These are phyloP conservation scores for Tragelaphus strepsiceros DNA, from an alignment of 2,113 vertebrate species.

Conservation along the genomic window DNA sequence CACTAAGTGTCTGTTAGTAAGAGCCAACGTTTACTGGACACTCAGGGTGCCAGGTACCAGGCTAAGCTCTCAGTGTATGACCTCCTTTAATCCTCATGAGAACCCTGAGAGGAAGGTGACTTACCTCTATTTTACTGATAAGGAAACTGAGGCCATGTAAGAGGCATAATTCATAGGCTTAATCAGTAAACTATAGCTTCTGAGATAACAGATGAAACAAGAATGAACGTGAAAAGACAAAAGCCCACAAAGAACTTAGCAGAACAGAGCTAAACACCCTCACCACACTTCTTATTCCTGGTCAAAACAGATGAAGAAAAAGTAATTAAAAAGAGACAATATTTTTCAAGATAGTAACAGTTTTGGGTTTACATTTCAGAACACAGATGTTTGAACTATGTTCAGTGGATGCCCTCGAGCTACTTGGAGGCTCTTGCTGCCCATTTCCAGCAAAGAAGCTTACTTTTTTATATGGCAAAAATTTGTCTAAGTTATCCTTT, in stretches of 20 bases:
- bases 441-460: background rate
- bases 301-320: background rate
- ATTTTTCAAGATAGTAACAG: background rate
- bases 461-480: background rate
- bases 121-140: background rate
- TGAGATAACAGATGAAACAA: background rate
- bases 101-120: background rate
- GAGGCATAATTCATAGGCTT: background rate
- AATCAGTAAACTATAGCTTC: background rate
- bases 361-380: background rate
- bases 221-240: background rate
- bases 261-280: background rate
- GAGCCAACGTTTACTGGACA: background rate
- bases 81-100: background rate
- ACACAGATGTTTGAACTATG: background rate
- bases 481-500: background rate
- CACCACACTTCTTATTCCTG: background rate
- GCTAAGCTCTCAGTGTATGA: background rate
- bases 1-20: too few species aligned
- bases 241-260: background rate
- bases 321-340: background rate
- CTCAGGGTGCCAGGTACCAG: fast-evolving
- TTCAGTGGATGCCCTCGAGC: fast-evolving
- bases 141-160: background rate
- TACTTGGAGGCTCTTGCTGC: background rate